A percentile compares a stretch with the other conserved stretches of the same genome.
Conservation (phyloP, 2,113 vertebrate species). For the Helogale parvula region DNA sequence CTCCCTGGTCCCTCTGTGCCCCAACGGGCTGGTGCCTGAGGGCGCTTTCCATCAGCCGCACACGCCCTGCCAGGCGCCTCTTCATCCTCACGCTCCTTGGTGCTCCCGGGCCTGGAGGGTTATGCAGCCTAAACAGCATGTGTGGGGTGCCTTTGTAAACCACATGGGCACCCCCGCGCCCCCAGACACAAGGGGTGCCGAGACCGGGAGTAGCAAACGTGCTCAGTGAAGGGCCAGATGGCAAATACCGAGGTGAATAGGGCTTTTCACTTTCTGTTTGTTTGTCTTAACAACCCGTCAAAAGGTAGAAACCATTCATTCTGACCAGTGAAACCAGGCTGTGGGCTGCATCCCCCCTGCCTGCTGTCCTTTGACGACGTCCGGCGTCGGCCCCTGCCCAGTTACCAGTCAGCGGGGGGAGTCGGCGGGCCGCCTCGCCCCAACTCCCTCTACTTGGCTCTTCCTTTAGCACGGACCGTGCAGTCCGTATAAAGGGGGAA, state of each 20-base stretch:
- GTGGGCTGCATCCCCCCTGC: rapidly evolving
- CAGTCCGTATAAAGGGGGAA: background rate
- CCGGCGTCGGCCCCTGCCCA: background rate
- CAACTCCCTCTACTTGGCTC: background rate
- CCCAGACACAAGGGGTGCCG: background rate
- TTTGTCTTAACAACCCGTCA: background rate
- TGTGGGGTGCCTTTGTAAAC: background rate
- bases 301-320: background rate
- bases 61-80: background rate
- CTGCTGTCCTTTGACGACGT: background rate
- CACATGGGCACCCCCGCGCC: background rate
- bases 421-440: background rate
- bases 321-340: background rate
- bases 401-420: background rate
- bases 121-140: background rate
- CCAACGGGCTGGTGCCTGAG: background rate
- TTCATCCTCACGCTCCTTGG: background rate
- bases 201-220: background rate
- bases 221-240: background rate
- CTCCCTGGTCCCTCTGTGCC: background rate
- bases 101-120: background rate
- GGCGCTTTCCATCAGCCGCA: background rate
- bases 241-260: background rate
- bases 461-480: background rate
- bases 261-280: background rate